Conservation (phyloP, 2,888 invertebrate genomes). For the Anorthoa munda region DNA sequence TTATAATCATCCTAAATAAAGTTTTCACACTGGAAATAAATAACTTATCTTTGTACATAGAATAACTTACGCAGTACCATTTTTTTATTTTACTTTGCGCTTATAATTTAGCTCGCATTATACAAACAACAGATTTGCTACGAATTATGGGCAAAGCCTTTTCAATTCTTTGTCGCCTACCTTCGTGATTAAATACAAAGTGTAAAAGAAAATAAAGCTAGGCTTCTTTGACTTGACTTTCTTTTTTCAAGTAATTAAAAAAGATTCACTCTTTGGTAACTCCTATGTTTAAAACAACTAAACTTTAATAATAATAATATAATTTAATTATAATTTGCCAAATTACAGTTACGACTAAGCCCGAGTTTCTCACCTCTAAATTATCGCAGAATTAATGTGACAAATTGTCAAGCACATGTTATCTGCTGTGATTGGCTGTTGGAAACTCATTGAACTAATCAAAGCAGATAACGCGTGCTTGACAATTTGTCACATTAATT, state of each 20-base stretch:
- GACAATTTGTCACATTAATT: too few species aligned
- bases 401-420: too few species aligned
- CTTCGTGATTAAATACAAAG: not conserved
- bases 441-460: too few species aligned
- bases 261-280: not conserved
- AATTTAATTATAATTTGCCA: not conserved
- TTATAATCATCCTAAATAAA: not conserved
- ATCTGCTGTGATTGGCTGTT: too few species aligned
- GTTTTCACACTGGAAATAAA: not conserved
- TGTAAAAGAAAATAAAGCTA: not conserved
- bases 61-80: slow-evolving; percentile 14
- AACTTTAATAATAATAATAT: too few species aligned
- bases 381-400: too few species aligned
- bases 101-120: not conserved
- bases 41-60: slow-evolving; percentile 13
- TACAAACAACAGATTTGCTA: slow-evolving; percentile 7
- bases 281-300: not conserved
- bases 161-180: not conserved
- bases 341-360: not conserved
- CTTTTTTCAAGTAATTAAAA: not conserved
- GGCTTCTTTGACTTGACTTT: not conserved
- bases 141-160: not conserved
- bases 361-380: too few species aligned
- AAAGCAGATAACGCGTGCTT: too few species aligned
- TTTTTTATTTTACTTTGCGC: not conserved